Base-by-base conservation (phyloP, 2,113 vertebrate genomes). In the Brachionichthys hirsutus region DNA sequence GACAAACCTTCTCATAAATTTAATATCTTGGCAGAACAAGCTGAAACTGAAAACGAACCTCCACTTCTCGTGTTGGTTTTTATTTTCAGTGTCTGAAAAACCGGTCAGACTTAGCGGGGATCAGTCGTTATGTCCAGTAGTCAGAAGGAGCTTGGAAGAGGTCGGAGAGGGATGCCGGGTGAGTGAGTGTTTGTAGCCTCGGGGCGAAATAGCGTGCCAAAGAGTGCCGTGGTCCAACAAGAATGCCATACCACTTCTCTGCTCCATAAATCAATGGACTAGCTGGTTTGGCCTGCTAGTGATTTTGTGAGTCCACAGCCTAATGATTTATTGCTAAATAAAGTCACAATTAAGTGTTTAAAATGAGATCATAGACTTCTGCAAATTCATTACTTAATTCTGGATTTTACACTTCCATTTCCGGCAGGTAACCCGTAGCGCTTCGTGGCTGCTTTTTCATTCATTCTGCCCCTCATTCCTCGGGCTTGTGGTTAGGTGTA, bases 1-100 rank as follows among this genome's bases (percentile, higher is more conserved):
- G 83, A 88, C 73, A 78, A 70, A 69, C 72, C 81, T 53, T 62
- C 62, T 61, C 67, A 74, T 84, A 84, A 81, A 89, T 85, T 83
- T 53, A 68, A 65, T 63, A 73, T 77, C 74, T 86, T 86, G 84
- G 79, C 79, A 70, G 62, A 62, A 70, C 20, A 9, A 57, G 17
- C 69, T 62, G 46, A 73, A 80, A 67, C 68, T 56, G 70, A 81
- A 88, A 85, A 62, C 60, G 40, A 60, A 75, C 44, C 68, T 77
- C 61, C 7, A 58, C 45, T 73, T 78, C 76, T 52, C 54, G 50
- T 58, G 49, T 78, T 74, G 40, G 66, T 65, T 71, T 81, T 80
- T 54, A 64, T 62, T 46, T 81, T 77, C 46, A 50, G 62, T 41
- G 67, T 53, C 40, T 67, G 59, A 80, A 52, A 70, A 70, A 70